Base-by-base conservation (phyloP, 2,888 invertebrate species). In the Chrysolina oricalcia region DNA sequence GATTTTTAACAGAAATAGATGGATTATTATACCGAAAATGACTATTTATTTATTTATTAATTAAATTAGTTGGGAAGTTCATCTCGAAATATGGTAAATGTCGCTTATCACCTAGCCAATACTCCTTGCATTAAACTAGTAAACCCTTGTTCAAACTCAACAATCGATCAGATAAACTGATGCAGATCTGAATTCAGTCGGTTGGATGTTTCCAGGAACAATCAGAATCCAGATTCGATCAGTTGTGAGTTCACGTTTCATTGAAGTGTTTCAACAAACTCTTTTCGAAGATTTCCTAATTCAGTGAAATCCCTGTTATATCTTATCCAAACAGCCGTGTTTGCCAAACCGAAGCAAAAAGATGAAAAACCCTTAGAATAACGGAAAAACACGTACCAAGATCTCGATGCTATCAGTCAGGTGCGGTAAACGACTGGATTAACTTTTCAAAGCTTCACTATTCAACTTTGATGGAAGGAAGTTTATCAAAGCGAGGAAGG, bases 381-480 rank as follows among this genome's bases (percentile, higher is more conserved):
- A 35, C n/a, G 59, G 35, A n/a, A 59, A 59, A 59, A 59, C 35
- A 35, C 59, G 59, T 59, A 59, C 59, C 27, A 35, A 27, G 21
- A 53, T 21, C 23, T 21, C 23, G 53, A 59, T 59, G 59, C 59
- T 59, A 59, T 59, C 59, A 59, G 59, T 59, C 59, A 59, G 59
- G 59, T 59, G 59, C 35, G 23, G 35, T 35, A 59, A 59, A 59
- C 59, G 27, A 59, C 35, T 59, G 59, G 59, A 59, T 59, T 59
- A 27, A 59, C 59, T 59, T 59, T 59, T 35, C 59, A n/a, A 59
- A 59, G 59, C 59, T 11, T n/a, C 35, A 23, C 23, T 59, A 27
- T 23, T 59, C 59, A 35, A 35, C 35, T 35, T 59, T 59, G 59
- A 35, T 59, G 23, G 59, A 59, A 27, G 21, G 10, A 59, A 59